phyloP scores from a whole-genome alignment of 2,113 vertebrate species.

The Danio rerio region GRCz12tu NC_133180.1:27365501-27366000 shows the following conservation, averaged over 20 bases:
- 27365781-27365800: too few relatives aligned
- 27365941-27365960: too few relatives aligned
- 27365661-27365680: background rate
- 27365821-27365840: too few relatives aligned
- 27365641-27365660: background rate
- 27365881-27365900: too few relatives aligned
- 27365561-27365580: background rate
- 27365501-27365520: conserved; percentile 1
- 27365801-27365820: too few relatives aligned
- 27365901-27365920: too few relatives aligned
- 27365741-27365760: background rate
- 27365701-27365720: conserved; percentile 14
- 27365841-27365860: too few relatives aligned
- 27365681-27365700: background rate
- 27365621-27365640: background rate
- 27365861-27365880: too few relatives aligned
- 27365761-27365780: background rate
- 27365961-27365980: too few relatives aligned
- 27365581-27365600: background rate
- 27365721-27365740: conserved; percentile 4
- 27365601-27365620: background rate
- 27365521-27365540: background rate
- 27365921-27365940: too few relatives aligned
- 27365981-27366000: too few relatives aligned
- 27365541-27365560: background rate